A percentile compares a stretch with the other conserved stretches of the same genome.
Evolutionary conservation across 2,113 vertebrate genomes (phyloP).

Genomic region (Cricetomys ansorgei): DNA sequence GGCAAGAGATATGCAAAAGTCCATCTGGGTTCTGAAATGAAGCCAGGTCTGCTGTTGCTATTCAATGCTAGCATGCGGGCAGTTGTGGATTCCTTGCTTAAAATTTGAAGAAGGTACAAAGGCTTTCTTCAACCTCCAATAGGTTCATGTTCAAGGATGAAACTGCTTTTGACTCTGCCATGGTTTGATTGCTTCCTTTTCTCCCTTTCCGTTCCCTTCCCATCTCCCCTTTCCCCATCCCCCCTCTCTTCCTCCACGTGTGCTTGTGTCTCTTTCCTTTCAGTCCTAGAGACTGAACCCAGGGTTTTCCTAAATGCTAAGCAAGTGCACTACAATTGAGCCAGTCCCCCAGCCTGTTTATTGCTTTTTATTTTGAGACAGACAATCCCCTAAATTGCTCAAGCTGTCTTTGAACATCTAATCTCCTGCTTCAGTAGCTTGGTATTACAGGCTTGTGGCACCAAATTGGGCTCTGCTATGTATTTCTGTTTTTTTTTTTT

Average conservation of each 20-base stretch:
- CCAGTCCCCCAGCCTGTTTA: background rate
- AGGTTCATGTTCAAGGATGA: background rate
- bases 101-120: background rate
- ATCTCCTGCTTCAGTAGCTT: too few species aligned
- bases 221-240: rapidly evolving
- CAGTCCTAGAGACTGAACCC: background rate
- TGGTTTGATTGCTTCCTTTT: background rate
- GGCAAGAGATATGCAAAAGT: background rate
- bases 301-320: too few species aligned
- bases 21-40: background rate
- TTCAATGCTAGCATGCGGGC: background rate
- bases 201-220: too few species aligned
- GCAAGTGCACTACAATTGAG: background rate
- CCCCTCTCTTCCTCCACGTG: rapidly evolving
- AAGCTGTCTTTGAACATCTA: background rate
- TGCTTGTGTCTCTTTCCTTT: background rate
- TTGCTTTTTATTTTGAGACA: background rate
- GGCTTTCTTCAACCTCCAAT: background rate
- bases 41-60: background rate
- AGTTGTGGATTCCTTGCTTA: background rate
- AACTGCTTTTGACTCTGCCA: background rate
- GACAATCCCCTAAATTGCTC: background rate
- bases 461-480: too few species aligned
- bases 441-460: too few species aligned
- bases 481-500: too few species aligned